A percentile compares a stretch with the other conserved stretches of the same genome.
These are phyloP conservation scores for Chromis chromis DNA, from an alignment of 2,797 vertebrate species.

Conservation along the genomic window DNA sequence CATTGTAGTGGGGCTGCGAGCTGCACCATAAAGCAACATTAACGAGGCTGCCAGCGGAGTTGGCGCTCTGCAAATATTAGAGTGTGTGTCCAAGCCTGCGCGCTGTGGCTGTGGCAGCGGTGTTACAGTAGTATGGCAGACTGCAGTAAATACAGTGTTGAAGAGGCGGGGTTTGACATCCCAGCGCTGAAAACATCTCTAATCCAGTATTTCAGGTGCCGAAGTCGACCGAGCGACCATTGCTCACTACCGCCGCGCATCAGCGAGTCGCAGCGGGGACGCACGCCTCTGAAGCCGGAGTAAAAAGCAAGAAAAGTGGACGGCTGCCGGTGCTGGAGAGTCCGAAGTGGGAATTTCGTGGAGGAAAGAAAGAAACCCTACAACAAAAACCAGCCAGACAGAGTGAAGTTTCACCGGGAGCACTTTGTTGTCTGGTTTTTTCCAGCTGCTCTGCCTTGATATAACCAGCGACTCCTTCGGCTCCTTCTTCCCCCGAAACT, in stretches of 20 bases:
- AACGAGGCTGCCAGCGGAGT: slow-evolving; percentile 62
- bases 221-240: slow-evolving; percentile 71
- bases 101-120: slow-evolving; percentile 56
- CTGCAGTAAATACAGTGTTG: slow-evolving; percentile 81
- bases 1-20: slow-evolving; percentile 40
- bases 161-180: slow-evolving; percentile 86
- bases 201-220: slow-evolving; percentile 87
- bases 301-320: slow-evolving; percentile 34
- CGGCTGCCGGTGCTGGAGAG: slow-evolving; percentile 11
- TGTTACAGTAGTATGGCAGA: slow-evolving; percentile 75
- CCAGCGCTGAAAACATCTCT: slow-evolving; percentile 83
- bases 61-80: slow-evolving; percentile 58
- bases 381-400: not conserved
- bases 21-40: slow-evolving; percentile 64
- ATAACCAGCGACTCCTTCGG: slow-evolving; percentile 20
- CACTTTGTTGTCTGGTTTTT: slow-evolving; percentile 34
- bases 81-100: slow-evolving; percentile 4
- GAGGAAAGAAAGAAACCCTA: not conserved
- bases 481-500: slow-evolving; percentile 45
- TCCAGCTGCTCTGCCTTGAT: slow-evolving; percentile 18
- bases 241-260: slow-evolving; percentile 70
- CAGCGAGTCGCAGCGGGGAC: slow-evolving; percentile 47
- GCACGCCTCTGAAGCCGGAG: slow-evolving; percentile 45
- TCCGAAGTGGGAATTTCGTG: slow-evolving; percentile 24
- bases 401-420: slow-evolving; percentile 53